Evolutionary conservation across 2,888 invertebrate species (phyloP), one percentile per base, ranked within the genome.

Genomic region (Macaria notata): DNA sequence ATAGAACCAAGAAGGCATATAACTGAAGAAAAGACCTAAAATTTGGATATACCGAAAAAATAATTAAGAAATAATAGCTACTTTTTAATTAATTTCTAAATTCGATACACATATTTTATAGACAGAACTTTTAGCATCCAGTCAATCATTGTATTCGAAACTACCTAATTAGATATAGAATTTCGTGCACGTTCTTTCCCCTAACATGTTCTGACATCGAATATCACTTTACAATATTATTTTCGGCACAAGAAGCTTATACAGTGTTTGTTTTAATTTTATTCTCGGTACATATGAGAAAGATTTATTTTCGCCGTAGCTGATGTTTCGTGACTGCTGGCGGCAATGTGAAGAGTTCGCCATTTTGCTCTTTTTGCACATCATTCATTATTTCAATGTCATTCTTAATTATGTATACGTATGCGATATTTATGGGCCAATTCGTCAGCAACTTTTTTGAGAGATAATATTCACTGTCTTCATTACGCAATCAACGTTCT

Each of bases 321-420:
- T 75, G 81, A 80, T 76, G 76, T 68, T 64, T 67, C 73, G 64
- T 81, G 81, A 79, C 76, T 71, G 62, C 65, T 54, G 31, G 69
- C 61, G 64, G 64, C 59, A 62, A 62, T 72, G 71, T 75, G 69
- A 73, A 75, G 68, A 58, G 68, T 59, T 62, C 64, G 64, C 71
- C 52, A 58, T 72, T 73, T 78, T 73, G 71, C 65, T 71, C 54
- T 61, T 71, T 73, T 78, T 73, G 71, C 64, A 66, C 65, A 66
- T 66, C 70, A 71, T 77, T 74, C 75, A 77, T 79, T 75, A 73
- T 69, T 75, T 75, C 78, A 77, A 76, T 78, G 78, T 81, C 78
- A 80, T 64, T 75, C 77, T 73, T 75, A 79, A 78, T 78, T 76
- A 67, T 66, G 59, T 62, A 62, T 59, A 58, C 46, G 54, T 59